Evolutionary conservation across 92 coral and sea anemone species (phyloP), one percentile per base, ranked within the genome.

Genomic region (Desmophyllum pertusum): DNA sequence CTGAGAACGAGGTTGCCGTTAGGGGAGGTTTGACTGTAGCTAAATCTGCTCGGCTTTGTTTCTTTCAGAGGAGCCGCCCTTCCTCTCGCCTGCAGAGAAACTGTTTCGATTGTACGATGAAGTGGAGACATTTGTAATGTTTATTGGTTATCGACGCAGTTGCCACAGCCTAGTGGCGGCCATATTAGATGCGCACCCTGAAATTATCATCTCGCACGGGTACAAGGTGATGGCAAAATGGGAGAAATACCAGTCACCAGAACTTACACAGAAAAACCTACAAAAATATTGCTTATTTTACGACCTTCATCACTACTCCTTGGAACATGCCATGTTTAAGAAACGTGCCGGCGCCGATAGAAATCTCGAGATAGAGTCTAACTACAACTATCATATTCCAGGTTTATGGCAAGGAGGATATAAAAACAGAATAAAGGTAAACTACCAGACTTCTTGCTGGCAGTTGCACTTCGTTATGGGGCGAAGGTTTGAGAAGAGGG

Each of bases 141-240:
- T 88, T 65, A 88, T 83, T 84, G 91, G 91, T 41, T 88, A 88
- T 63, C 66, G 77, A 4, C 81, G 91, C 18, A 88, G 91, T 63
- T 66, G 88, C 6, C 91, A 88, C 48, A 77, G 80, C 39, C 74
- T 88, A 38, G 43, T 88, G 42, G 91, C 77, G 19, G 84, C 91
- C 33, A 36, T 88, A 14, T 64, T 88, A 13, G 91, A 88, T 23
- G 91, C 91, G 30, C 91, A 88, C 48, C 88, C 91, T 8, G 78
- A 88, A 67, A 80, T 80, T 14, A n/a, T 80, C 18, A 69, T 80
- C 14, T 62, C 84, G 3, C 77, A 84, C 52, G 88, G 84, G 51
- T 88, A 71, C 84, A 40, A 64, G 53, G 10, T 83, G 21, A 6
- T 84, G 23, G 68, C 8, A 3, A 59, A 57, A 6, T 84, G 88